A percentile compares a stretch with the other conserved stretches of the same genome.
Conservation (phyloP, 2,888 invertebrate species). For the Subacronicta megacephala region DNA sequence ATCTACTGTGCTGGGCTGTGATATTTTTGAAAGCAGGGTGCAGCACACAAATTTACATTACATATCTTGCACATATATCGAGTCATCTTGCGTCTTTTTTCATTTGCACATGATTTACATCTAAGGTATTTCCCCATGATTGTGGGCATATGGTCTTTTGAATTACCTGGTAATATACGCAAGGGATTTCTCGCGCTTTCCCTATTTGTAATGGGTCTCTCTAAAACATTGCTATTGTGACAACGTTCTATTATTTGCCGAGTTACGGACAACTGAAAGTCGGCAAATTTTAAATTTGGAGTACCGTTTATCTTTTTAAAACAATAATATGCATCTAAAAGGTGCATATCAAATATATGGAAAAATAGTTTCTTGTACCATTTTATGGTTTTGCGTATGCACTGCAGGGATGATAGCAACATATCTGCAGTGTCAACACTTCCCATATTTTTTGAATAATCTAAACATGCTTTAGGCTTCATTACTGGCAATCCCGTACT, state of each 20-base stretch:
- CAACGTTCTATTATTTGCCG: slow-evolving; percentile 21
- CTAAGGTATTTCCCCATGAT: slow-evolving; percentile 22
- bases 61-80: slow-evolving; percentile 35
- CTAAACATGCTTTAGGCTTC: slow-evolving; percentile 33
- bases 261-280: slow-evolving; percentile 17
- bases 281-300: slow-evolving; percentile 19
- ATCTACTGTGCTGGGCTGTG: slow-evolving; percentile 19
- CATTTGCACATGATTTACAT: slow-evolving; percentile 33
- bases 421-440: slow-evolving; percentile 46
- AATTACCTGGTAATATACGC: slow-evolving; percentile 16
- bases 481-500: slow-evolving; percentile 38
- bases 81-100: slow-evolving; percentile 33
- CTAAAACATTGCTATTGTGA: slow-evolving; percentile 18
- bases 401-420: slow-evolving; percentile 27
- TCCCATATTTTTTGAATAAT: slow-evolving; percentile 47
- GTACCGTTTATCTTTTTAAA: slow-evolving; percentile 13
- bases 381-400: slow-evolving; percentile 24
- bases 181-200: slow-evolving; percentile 13
- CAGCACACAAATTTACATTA: slow-evolving; percentile 34
- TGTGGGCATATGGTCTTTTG: slow-evolving; percentile 18
- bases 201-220: slow-evolving; percentile 12
- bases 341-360: slow-evolving; percentile 27
- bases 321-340: slow-evolving; percentile 22
- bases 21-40: slow-evolving; percentile 22
- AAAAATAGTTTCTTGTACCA: slow-evolving; percentile 42